These are phyloP conservation scores for Lycia hirtaria DNA, from an alignment of 2,888 invertebrate genomes.

Conservation along the genomic window DNA sequence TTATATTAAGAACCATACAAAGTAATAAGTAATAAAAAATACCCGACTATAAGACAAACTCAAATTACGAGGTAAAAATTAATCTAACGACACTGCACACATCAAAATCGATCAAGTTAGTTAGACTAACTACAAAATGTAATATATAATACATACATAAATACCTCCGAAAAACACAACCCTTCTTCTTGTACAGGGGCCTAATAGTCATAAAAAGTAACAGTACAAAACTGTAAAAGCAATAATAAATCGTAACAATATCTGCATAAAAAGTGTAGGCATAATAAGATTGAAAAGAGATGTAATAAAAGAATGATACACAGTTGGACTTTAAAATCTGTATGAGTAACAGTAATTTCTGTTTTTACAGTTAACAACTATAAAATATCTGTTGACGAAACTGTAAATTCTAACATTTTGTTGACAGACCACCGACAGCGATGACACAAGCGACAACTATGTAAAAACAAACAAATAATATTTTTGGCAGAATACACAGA, in stretches of 20 bases:
- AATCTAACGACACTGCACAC: no score
- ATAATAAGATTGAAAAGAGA: neutral
- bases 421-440: slow-evolving; percentile 25
- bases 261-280: neutral
- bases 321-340: slow-evolving; percentile 1
- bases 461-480: slow-evolving; percentile 17
- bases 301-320: neutral
- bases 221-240: neutral
- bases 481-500: slow-evolving; percentile 16
- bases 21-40: no score
- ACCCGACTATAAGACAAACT: no score
- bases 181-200: no score
- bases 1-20: no score
- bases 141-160: no score
- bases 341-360: slow-evolving; percentile 15
- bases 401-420: slow-evolving; percentile 20
- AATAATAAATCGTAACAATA: neutral
- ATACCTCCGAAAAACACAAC: no score
- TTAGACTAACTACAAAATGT: no score
- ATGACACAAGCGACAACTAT: slow-evolving; percentile 26
- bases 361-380: slow-evolving; percentile 13
- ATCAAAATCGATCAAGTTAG: no score
- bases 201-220: neutral
- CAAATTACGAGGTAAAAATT: no score
- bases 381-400: slow-evolving; percentile 20